phyloP scores from a whole-genome alignment of 2,888 invertebrate species.

The Calameuta filiformis region DNA sequence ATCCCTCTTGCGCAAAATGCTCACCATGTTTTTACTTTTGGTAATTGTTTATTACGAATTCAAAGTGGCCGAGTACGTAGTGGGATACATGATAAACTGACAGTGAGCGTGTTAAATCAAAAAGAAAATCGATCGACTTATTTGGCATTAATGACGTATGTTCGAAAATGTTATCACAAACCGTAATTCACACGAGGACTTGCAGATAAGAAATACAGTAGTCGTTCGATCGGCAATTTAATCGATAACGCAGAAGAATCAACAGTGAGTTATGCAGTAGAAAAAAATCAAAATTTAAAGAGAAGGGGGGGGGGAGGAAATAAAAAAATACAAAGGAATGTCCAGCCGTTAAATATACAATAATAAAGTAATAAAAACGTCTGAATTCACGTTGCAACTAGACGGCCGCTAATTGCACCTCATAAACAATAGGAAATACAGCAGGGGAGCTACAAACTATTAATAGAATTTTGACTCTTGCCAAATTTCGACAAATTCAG shows the following conservation, averaged over 20 bases:
- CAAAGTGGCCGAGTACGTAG: constrained; percentile 26
- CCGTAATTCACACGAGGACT: background rate
- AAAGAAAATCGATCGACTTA: too few relatives aligned
- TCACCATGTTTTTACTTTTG: constrained; percentile 20
- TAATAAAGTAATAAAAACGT: background rate
- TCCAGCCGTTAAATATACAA: background rate
- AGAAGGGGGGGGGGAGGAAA: too few relatives aligned
- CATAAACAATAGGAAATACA: constrained; percentile 41
- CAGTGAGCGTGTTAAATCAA: background rate
- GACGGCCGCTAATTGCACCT: background rate
- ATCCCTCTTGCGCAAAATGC: constrained; percentile 8
- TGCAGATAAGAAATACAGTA: background rate
- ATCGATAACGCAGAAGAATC: background rate
- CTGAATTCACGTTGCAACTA: background rate
- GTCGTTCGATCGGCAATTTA: background rate
- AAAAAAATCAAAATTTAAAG: background rate
- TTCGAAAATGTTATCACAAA: background rate
- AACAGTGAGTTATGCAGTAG: background rate
- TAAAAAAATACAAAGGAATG: background rate
- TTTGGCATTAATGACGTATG: background rate
- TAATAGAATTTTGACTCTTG: constrained; percentile 57
- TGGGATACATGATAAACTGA: background rate
- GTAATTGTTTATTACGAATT: constrained; percentile 28
- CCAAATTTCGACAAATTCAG: constrained; percentile 60
- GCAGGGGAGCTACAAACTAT: constrained; percentile 39